Conservation (phyloP, 2,113 vertebrate species). For the Gobio gobio region DNA sequence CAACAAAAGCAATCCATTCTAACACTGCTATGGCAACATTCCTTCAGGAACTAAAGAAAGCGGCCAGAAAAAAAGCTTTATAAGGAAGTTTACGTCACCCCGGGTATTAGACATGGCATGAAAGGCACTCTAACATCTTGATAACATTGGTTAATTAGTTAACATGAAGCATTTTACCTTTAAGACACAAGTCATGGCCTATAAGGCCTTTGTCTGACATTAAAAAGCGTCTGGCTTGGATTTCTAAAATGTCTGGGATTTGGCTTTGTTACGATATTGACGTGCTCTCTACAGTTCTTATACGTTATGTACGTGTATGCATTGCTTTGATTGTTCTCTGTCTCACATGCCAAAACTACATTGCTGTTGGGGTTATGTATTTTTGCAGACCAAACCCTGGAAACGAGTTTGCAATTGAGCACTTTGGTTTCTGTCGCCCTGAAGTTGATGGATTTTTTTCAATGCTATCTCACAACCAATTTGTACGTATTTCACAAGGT, state of each 20-base stretch:
- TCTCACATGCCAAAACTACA: background rate
- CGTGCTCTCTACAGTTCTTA: background rate
- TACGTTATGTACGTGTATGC: background rate
- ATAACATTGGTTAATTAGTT: conserved; percentile 10
- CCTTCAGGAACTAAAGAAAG: conserved; percentile 30
- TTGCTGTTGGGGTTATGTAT: background rate
- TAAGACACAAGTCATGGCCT: background rate
- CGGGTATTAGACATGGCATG: background rate
- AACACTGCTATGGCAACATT: conserved; percentile 19
- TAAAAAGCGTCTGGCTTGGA: background rate
- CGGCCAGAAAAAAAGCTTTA: background rate
- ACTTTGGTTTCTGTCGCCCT: background rate
- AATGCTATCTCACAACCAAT: no score
- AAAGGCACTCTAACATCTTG: background rate
- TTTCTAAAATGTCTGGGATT: background rate
- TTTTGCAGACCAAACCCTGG: background rate
- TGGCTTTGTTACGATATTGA: background rate
- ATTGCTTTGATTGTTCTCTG: background rate
- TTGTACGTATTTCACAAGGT: no score
- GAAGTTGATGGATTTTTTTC: background rate
- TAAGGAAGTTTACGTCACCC: background rate
- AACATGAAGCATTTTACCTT: background rate
- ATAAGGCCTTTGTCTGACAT: background rate
- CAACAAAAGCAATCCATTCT: conserved; percentile 30
- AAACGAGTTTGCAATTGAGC: background rate